These are phyloP conservation scores for Drosophila hamatofila DNA, from an alignment of 2,888 invertebrate genomes.

Conservation along the genomic window DNA sequence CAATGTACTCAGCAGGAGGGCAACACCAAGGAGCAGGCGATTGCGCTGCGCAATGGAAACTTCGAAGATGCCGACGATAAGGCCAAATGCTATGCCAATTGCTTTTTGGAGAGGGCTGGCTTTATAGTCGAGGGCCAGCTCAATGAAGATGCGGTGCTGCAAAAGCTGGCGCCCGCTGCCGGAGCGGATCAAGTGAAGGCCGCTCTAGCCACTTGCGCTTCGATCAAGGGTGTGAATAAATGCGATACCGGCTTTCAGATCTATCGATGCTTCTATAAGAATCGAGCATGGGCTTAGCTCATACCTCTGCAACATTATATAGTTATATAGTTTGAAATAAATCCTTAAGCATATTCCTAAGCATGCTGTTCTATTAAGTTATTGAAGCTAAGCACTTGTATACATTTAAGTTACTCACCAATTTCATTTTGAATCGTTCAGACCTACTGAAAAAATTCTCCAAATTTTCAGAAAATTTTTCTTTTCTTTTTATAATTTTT, in stretches of 20 bases:
- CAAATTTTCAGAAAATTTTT: neutral
- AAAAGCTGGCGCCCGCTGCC: slow-evolving; percentile 38
- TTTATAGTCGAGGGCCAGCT: slow-evolving; percentile 67
- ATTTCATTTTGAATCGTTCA: neutral
- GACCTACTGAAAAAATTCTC: neutral
- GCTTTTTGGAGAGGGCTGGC: slow-evolving; percentile 75
- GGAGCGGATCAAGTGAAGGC: slow-evolving; percentile 53
- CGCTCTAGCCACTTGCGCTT: slow-evolving; percentile 47
- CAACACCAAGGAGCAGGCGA: slow-evolving; percentile 59
- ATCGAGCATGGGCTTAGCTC: slow-evolving; percentile 16
- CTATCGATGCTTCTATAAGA: slow-evolving; percentile 56
- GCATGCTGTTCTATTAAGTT: neutral
- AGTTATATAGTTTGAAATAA: slow-evolving; percentile 20
- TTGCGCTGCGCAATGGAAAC: slow-evolving; percentile 60
- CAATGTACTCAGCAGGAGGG: slow-evolving; percentile 66
- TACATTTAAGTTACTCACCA: neutral
- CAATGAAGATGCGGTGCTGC: slow-evolving; percentile 40
- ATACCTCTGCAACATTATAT: too few species aligned
- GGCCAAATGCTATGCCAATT: slow-evolving; percentile 77
- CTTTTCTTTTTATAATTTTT: neutral
- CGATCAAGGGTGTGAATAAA: slow-evolving; percentile 50
- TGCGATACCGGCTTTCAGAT: slow-evolving; percentile 67
- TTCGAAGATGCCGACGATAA: slow-evolving; percentile 52
- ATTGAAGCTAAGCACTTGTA: neutral
- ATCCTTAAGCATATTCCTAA: neutral